Evolutionary conservation across 2,888 invertebrate species (phyloP), one percentile per base, ranked within the genome.

Genomic region (Drosophila meridionalis): DNA sequence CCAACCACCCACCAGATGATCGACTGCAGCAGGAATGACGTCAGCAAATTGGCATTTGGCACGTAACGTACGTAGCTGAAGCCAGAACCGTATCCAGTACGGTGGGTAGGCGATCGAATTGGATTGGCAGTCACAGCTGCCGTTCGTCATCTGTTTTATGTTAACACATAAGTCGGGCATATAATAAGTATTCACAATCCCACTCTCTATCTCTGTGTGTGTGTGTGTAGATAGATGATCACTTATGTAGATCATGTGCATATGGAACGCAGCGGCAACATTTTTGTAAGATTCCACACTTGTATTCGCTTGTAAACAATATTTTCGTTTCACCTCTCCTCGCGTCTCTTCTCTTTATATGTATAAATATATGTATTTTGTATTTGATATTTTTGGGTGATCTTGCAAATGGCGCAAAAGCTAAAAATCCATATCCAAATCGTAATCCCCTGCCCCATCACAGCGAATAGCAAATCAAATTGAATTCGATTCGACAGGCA

Each of bases 101-200:
- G 20, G 20, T 70, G 71, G 73, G 53, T 67, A 53, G 74, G 56
- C 68, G 57, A 52, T 40, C 36, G 47, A 55, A 69, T 74, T 63
- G 59, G 70, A 81, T 83, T 83, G 89, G 87, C 89, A 85, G 83
- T 74, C 88, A 67, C 88, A 87, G 88, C 83, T 87, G 85, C 82
- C 56, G 80, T 52, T 73, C 88, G 62, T 85, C 85, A 85, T 85
- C 85, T 85, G 85, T 72, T 89, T 89, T 85, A 89, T 85, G 85
- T 85, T 89, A 84, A 84, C 82, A 69, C 71, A 84, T 75, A 79
- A 77, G 80, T 78, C 79, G 76, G 74, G 52, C 42, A 58, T 59
- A 47, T 61, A 50, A 45, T 60, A 55, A 34, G 58, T 62, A 69
- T 61, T 26, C 45, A 12, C 40, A 38, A 40, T 50, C 32, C 32